Percentiles rank a stretch among this genome's conserved stretches.
Evolutionary conservation across 2,113 vertebrate genomes (phyloP).

Genomic region (Saimiri boliviensis): DNA sequence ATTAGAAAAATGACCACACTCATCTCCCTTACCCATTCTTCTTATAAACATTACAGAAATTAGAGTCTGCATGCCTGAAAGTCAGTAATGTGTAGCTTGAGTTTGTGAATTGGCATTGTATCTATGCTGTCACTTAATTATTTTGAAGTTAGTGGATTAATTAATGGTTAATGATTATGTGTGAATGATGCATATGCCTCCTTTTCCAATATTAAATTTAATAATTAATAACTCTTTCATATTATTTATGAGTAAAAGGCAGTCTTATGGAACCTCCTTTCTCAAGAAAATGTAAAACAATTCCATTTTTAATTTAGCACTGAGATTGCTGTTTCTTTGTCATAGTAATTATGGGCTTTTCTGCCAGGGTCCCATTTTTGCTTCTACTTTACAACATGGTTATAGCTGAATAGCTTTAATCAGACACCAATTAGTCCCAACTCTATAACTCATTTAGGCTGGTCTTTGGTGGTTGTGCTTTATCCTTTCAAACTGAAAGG

Average conservation of each 20-base stretch:
- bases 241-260: not conserved
- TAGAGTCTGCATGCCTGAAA: not conserved
- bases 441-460: conserved; percentile 63
- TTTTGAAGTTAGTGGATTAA: conserved; percentile 45
- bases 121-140: not conserved
- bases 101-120: not conserved
- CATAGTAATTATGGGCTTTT: conserved; percentile 64
- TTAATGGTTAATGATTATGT: conserved; percentile 47
- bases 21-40: not conserved
- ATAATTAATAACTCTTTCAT: conserved; percentile 34
- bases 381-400: conserved; percentile 58
- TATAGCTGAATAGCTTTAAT: conserved; percentile 64
- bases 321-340: conserved; percentile 51
- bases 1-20: not conserved
- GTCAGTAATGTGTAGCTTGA: not conserved
- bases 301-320: conserved; percentile 64
- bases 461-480: conserved; percentile 32
- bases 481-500: conserved; percentile 49
- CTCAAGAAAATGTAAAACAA: conserved; percentile 34
- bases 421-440: conserved; percentile 59
- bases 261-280: conserved; percentile 52
- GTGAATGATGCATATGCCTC: not conserved
- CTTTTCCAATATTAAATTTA: conserved; percentile 56
- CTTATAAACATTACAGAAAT: not conserved
- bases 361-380: conserved; percentile 50